Base-by-base conservation (phyloP, 2,797 vertebrate genomes). In the Eremophila alpestris region DNA sequence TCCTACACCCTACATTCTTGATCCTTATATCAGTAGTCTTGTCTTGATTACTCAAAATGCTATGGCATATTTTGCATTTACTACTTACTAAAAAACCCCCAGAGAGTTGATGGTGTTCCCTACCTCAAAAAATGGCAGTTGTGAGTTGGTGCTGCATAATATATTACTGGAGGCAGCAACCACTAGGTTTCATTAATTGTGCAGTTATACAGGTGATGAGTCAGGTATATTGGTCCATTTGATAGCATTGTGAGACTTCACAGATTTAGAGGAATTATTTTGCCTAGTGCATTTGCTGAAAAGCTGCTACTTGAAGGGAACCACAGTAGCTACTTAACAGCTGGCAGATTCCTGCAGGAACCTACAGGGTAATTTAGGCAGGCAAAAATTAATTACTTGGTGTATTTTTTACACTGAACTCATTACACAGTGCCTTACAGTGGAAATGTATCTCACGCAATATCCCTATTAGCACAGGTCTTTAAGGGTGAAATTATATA, bases 321-420 rank as follows among this genome's bases (percentile, higher is more conserved):
- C 76, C 7, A 41, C 16, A 23, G 54, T 38, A 69, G 30, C 32
- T 84, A 23, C 23, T 63, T 82, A 63, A 81, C 6, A 63, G 17
- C 32, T 76, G 51, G 36, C 29, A 67, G 52, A 59, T 78, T 91
- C 52, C 36, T 65, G 24, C 45, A 38, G 38, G 38, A 38, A 38
- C 38, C 38, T 38, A 38, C 38, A 38, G 24, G 30, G 24, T 83
- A 68, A 78, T 78, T 86, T 73, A 62, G 51, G 58, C n/a, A 71
- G 58, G 36, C 16, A 75, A 90, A 93, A 96, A 86, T 62, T 73
- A 79, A 95, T 94, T 91, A 78, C 22, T 54, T 84, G 19, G 5
- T 88, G 6, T 84, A 65, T 68, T 76, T 88, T 51, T 43, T 62
- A 40, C 17, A 32, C 27, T 54, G 51, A 87, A 65, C 40, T 76